phyloP scores from a whole-genome alignment of 2,888 invertebrate species.

The Sabatieria punctata region DNA sequence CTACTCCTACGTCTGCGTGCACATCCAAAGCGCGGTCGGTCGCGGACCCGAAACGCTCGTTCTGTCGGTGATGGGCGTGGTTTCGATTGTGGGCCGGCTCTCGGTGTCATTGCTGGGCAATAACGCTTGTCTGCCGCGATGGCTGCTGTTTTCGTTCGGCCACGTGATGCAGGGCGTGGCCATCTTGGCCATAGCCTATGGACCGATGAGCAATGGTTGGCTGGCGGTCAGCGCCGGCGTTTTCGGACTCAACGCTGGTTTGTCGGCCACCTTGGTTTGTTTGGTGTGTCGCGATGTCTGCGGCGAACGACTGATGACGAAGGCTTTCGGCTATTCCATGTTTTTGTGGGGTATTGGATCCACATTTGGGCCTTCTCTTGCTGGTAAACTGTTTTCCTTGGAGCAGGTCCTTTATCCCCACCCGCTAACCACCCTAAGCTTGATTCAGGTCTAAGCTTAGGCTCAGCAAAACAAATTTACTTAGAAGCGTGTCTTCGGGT shows the following conservation, averaged over 20 bases:
- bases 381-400: too few species aligned
- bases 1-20: neutral
- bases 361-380: too few species aligned
- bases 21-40: neutral
- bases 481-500: too few species aligned
- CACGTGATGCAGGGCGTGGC: neutral
- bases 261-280: neutral
- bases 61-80: neutral
- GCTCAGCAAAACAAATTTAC: too few species aligned
- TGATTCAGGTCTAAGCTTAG: too few species aligned
- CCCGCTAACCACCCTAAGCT: too few species aligned
- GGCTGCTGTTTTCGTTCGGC: neutral
- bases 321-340: too few species aligned
- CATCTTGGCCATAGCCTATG: neutral
- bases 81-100: neutral
- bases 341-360: too few species aligned
- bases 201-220: neutral
- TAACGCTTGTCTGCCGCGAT: neutral
- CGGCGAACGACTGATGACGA: too few species aligned
- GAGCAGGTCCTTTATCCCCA: too few species aligned
- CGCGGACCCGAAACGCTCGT: neutral
- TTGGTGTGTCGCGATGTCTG: neutral
- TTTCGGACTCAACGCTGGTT: neutral
- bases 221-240: neutral
- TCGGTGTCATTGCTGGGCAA: neutral